Conservation (phyloP, 2,797 vertebrate species). For the Megalops cyprinoides region DNA sequence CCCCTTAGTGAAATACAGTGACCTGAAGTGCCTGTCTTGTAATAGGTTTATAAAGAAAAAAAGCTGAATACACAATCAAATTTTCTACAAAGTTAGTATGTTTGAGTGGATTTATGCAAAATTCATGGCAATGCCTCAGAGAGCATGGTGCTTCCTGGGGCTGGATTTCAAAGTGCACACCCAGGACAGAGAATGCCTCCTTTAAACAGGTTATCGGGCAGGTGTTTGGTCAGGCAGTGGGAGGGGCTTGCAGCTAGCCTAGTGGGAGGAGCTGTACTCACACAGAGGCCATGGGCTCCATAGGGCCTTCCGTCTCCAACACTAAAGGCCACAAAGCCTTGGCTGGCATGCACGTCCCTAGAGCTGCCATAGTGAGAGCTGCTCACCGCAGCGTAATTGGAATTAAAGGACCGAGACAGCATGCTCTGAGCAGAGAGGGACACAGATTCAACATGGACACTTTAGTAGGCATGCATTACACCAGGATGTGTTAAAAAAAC, state of each 20-base stretch:
- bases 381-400: constrained; percentile 87
- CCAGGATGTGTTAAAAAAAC: constrained; percentile 68
- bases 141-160: not conserved
- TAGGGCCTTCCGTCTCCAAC: constrained; percentile 87
- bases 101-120: not conserved
- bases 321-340: constrained; percentile 90
- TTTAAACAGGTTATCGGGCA: constrained; percentile 48
- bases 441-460: constrained; percentile 76
- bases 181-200: constrained; percentile 43
- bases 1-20: too few relatives aligned
- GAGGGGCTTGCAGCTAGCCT: constrained; percentile 44
- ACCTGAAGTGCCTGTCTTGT: too few relatives aligned
- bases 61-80: too few relatives aligned
- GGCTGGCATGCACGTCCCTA: constrained; percentile 96
- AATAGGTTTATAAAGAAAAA: not conserved
- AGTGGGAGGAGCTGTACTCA: constrained; percentile 81
- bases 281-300: constrained; percentile 84
- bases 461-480: constrained; percentile 82
- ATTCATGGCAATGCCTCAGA: not conserved
- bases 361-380: constrained; percentile 89
- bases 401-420: constrained; percentile 98
- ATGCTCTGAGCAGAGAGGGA: constrained; percentile 88
- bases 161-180: too few relatives aligned
- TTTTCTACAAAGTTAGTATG: not conserved
- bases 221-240: constrained; percentile 30